Evolutionary conservation across 2,113 vertebrate species (phyloP).

Genomic region (Ardeotis arabs): DNA sequence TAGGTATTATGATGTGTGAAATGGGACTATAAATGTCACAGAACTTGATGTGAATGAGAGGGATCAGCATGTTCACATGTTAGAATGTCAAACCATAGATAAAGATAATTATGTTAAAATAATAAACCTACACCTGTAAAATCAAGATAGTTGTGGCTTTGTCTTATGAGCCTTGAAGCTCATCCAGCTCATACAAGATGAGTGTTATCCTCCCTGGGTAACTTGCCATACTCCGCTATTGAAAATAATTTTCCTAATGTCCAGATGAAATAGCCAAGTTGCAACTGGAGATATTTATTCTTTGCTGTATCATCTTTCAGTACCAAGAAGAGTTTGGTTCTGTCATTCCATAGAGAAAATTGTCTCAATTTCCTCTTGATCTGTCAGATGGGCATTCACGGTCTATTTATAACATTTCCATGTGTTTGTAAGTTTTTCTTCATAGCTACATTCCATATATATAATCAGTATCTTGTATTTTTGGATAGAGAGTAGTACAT

Average conservation of each 20-base stretch:
- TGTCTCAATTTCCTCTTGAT: background rate
- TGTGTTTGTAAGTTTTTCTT: background rate
- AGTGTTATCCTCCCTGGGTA: background rate
- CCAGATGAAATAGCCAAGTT: background rate
- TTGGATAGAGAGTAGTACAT: background rate
- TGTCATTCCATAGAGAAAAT: fast-evolving
- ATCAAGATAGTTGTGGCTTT: background rate
- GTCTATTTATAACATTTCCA: background rate
- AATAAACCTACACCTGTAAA: background rate
- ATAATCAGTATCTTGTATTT: background rate
- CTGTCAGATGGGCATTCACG: background rate
- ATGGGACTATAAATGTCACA: background rate
- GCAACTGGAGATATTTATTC: background rate
- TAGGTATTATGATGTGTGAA: background rate
- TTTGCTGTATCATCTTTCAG: background rate
- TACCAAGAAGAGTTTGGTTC: background rate
- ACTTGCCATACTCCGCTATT: background rate
- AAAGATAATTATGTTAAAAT: background rate
- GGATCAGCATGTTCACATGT: background rate
- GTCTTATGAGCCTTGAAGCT: background rate
- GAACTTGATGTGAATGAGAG: background rate
- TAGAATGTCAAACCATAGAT: background rate
- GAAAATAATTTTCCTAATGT: background rate
- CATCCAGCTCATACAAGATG: background rate
- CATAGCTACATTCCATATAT: background rate